phyloP scores from a whole-genome alignment of 1,140 invertebrate species.

The Archivesica marissinica region DNA sequence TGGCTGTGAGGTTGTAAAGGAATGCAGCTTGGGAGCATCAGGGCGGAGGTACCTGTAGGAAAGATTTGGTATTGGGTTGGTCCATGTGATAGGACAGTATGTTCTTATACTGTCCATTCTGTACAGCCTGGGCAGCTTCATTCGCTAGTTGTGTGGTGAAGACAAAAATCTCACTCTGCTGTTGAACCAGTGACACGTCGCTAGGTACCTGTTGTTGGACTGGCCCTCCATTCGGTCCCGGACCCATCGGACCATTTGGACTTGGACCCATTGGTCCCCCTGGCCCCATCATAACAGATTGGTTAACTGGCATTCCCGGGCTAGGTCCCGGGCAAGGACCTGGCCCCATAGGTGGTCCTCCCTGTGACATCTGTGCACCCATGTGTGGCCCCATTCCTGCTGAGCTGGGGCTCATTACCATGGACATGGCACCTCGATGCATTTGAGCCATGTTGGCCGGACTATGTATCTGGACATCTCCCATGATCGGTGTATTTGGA shows the following conservation, averaged over 20 bases:
- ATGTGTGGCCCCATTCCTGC: conserved; percentile 24
- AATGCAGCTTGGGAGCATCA: not conserved
- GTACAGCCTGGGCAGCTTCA: conserved; percentile 95
- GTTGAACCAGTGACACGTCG: conserved; percentile 87
- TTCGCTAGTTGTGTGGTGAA: conserved; percentile 97
- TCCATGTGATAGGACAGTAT: conserved; percentile 98
- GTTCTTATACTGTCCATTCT: conserved; percentile 93
- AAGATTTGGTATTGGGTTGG: conserved; percentile 97
- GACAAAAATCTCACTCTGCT: conserved; percentile 99
- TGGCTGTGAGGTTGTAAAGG: not conserved
- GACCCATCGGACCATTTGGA: conserved; percentile 36
- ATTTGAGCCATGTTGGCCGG: conserved; percentile 6
- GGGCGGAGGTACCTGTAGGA: conserved; percentile 90
- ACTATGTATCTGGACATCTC: conserved; percentile 25
- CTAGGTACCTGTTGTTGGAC: conserved; percentile 60
- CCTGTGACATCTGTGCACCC: conserved; percentile 23
- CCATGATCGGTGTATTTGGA: conserved; percentile 46
- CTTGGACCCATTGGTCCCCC: conserved; percentile 25
- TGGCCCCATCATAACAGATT: conserved; percentile 4
- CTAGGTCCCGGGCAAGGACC: not conserved
- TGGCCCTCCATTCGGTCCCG: conserved; percentile 36
- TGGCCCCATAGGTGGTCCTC: conserved; percentile 27
- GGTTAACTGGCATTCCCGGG: conserved; percentile 5
- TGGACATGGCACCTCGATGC: conserved; percentile 37
- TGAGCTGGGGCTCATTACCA: conserved; percentile 44